Base-by-base conservation (phyloP, 2,797 vertebrate species). In the Cossypha polioptera region DNA sequence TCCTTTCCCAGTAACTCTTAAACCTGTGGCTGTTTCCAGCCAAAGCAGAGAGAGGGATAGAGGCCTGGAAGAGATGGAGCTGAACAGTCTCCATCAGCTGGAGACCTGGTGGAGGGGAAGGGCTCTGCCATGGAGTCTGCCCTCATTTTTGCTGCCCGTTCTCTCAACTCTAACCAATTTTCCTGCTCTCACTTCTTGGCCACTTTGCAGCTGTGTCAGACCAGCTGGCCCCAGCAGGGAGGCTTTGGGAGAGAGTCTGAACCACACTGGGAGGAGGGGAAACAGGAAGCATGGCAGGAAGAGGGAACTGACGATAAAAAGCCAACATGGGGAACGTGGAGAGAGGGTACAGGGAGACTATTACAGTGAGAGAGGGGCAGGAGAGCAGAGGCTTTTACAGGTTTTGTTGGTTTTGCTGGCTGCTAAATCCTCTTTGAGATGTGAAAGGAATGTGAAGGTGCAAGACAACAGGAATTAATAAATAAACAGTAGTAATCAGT, bases 361-460 rank as follows among this genome's bases (percentile, higher is more conserved):
- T 26, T 62, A 14, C 2, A 43, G 40, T n/a, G 48, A 67, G 43
- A 36, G 51, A 73, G 57, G 53, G 19, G 36, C 29, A 63, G 43
- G 45, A 77, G 18, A 72, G 25, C 0, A 1, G 67, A 81, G 55
- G 18, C 63, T 69, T 14, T 82, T 67, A 77, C 57, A 47, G 50
- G 58, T 92, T 92, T 72, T 88, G 31, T 66, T 83, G 35, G 33
- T 89, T 87, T 61, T 88, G 85, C 79, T 90, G 38, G 38, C 36
- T 12, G 13, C 61, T 83, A 83, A 90, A 83, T 51, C 55, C 47
- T 65, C 65, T 88, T 71, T 77, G 76, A 51, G 36, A 33, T 8
- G 19, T 42, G 69, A 92, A 84, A 92, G 55, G 66, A 95, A 86
- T 84, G 40, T 29, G 48, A 83, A 94, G n/a, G 31, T 88, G 45